phyloP scores from a whole-genome alignment of 2,888 invertebrate genomes.

The Pheosia gnoma region DNA sequence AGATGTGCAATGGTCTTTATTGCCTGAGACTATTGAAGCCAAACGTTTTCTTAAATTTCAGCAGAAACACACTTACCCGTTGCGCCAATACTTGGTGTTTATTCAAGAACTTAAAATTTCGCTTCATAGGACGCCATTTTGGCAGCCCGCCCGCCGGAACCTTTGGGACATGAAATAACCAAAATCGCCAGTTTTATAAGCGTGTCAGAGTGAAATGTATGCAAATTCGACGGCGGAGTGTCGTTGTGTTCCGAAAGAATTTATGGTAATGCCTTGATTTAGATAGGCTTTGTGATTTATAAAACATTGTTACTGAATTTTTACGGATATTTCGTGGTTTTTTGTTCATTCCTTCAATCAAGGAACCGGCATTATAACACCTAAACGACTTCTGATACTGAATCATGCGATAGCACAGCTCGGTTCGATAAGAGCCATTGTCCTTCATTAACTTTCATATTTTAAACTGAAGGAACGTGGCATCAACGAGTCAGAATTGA shows the following conservation, averaged over 20 bases:
- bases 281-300: not conserved
- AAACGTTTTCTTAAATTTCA: not conserved
- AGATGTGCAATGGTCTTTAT: too few species aligned
- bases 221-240: not conserved
- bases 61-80: not conserved
- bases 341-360: too few species aligned
- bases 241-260: not conserved
- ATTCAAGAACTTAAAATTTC: conserved; percentile 4
- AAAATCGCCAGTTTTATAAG: conserved; percentile 3
- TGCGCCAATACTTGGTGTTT: not conserved
- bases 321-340: not conserved
- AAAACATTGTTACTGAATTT: not conserved
- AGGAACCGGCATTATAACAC: too few species aligned
- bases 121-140: not conserved
- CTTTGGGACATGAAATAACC: not conserved
- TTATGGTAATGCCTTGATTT: conserved; percentile 10
- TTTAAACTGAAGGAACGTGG: conserved; percentile 26
- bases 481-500: conserved; percentile 52
- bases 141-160: not conserved
- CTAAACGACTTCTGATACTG: not conserved
- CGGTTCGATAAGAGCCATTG: conserved; percentile 16
- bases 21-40: too few species aligned
- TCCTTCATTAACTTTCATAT: conserved; percentile 26
- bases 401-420: not conserved
- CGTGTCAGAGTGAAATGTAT: conserved; percentile 5